Base-by-base conservation (phyloP, 2,888 invertebrate species). In the Thymelicus sylvestris region DNA sequence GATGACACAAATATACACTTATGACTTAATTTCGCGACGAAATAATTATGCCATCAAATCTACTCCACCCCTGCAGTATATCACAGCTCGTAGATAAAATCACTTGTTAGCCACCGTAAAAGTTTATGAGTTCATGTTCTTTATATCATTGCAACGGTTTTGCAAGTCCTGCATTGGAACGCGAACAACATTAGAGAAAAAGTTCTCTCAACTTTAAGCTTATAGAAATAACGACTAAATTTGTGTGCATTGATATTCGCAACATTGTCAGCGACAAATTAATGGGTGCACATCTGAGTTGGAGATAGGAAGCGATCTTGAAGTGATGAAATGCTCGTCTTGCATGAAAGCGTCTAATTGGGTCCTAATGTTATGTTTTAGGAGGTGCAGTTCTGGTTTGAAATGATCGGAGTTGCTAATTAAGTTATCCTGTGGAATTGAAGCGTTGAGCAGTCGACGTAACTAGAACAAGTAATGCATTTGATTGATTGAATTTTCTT, bases 91-190 rank as follows among this genome's bases (percentile, higher is more conserved):
- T 13, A 57, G 57, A 57, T 57, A 38, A 57, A 59, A 48, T 60
- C 48, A 59, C 64, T 69, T 19, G 57, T 64, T 65, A 65, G 59
- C 38, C 59, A 57, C 50, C 59, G 64, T 69, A 64, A 69, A 68
- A 69, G 44, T 68, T 68, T 63, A 68, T 15, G 63, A 63, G 48
- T 63, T 55, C 68, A 65, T 60, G 63, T 69, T 39, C 19, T 69
- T 41, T 31, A 64, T 70, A 52, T 66, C 70, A 70, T 52, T 70
- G 65, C 60, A 52, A 47, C 38, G 7, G 47, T 70, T 70, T 65
- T 52, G 70, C 44, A 66, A 70, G 64, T 57, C 44, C n/a, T 12
- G 62, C 63, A 5, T 19, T 13, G 31, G 57, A 48, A 63, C 10
- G 55, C 59, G 59, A 59, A 50, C 59, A 64, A 59, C 12, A 5